A percentile compares a stretch with the other conserved stretches of the same genome.
Conservation (phyloP, 2,113 vertebrate species). For the Desmodus rotundus region DNA sequence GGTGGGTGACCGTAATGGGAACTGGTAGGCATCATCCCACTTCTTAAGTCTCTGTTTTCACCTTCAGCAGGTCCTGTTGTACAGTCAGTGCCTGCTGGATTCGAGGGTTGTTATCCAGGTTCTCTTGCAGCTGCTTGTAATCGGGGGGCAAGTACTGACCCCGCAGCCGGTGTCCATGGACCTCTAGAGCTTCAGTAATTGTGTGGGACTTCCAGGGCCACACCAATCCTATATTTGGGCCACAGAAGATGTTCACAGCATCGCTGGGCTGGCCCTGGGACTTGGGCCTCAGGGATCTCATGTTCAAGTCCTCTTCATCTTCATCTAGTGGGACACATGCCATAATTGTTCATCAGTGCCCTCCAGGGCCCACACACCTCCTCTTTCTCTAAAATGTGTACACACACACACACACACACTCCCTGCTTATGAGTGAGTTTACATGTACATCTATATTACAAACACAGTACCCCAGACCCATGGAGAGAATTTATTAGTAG, state of each 20-base stretch:
- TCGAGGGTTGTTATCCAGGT: constrained; percentile 69
- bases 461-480: background rate
- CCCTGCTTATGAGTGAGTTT: background rate
- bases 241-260: constrained; percentile 55
- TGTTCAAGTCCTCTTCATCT: background rate
- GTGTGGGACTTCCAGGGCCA: constrained; percentile 57
- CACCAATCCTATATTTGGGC: constrained; percentile 53
- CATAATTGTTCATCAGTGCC: background rate
- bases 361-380: background rate
- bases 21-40: background rate
- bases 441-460: background rate
- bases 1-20: background rate
- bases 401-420: background rate
- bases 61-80: constrained; percentile 76
- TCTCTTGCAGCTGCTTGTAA: constrained; percentile 77
- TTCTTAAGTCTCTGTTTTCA: constrained; percentile 33
- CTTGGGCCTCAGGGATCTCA: background rate
- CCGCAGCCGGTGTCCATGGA: constrained; percentile 72
- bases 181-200: constrained; percentile 15
- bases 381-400: background rate
- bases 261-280: background rate
- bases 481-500: background rate
- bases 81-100: constrained; percentile 68
- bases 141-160: constrained; percentile 75
- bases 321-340: background rate